Evolutionary conservation across 2,113 vertebrate species (phyloP), one percentile per base, ranked within the genome.

Genomic region (Ictidomys tridecemlineatus): DNA sequence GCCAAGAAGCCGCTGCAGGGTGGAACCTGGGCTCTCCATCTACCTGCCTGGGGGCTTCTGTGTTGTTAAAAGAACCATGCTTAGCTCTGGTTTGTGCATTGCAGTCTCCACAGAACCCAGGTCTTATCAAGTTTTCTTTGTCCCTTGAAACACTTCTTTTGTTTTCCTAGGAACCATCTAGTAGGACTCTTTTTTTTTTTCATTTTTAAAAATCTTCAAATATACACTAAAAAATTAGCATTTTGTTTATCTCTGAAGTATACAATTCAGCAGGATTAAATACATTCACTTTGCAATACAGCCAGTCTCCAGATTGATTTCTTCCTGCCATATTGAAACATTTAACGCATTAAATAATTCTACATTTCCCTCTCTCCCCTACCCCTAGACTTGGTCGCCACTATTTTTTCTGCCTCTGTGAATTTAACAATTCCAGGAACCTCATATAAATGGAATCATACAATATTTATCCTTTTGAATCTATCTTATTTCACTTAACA

Each of bases 401-500:
- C 78, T 93, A 2, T 91, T 65, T 28, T 87, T 76, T 69, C 92
- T 70, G 6, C 82, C 22, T 73, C 45, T 73, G 2, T 56, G 69
- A 82, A 77, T 85, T 63, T 72, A n/a, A 79, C 80, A 61, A 32
- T n/a, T 87, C 14, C 17, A 42, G 89, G 34, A 80, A 56, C 51
- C 10, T 92, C 30, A 6, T 12, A 6, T 61, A 69, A 80, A 45
- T 39, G 10, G 51, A 83, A 30, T 90, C 63, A n/a, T 56, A 12
- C 12, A 48, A 2, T 92, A 20, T 37, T 42, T 94, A 34, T 90
- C 63, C 61, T 34, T 92, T 37, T 80, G 74, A 39, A 14, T 76
- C 37, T 63, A 56, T 58, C 72, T 37, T 96, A 67, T 72, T 93
- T 95, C 72, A 72, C 72, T 94, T 42, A 67, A n/a, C 20, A 7